Evolutionary conservation across 37 sponge, comb jelly and placozoan genomes (phyloP).

Genomic region (Chondrilla cf. caribensis): DNA sequence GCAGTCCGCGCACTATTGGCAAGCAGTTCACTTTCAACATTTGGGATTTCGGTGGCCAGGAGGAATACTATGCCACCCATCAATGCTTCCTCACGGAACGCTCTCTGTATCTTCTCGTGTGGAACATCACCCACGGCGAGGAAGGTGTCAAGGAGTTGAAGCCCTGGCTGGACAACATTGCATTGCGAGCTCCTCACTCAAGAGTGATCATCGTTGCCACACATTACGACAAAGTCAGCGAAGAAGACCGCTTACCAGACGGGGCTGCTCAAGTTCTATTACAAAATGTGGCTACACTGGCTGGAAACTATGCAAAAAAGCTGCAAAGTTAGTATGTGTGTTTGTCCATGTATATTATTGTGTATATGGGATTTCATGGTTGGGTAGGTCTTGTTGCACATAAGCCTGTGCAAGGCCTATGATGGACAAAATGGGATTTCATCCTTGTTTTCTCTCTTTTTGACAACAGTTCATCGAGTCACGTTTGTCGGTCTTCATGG

Average conservation of each 20-base stretch:
- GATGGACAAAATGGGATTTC: too few relatives aligned
- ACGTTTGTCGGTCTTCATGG: conserved; percentile 57
- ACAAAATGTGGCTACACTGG: conserved; percentile 40
- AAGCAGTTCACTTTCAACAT: conserved; percentile 75
- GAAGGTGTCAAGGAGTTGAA: conserved; percentile 78
- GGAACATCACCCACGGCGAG: conserved; percentile 70
- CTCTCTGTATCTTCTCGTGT: conserved; percentile 88
- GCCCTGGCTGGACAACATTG: conserved; percentile 91
- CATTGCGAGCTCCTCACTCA: conserved; percentile 76
- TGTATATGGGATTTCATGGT: too few relatives aligned
- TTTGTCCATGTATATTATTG: not conserved
- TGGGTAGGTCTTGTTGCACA: too few relatives aligned
- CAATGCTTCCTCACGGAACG: conserved; percentile 93
- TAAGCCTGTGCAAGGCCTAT: too few relatives aligned
- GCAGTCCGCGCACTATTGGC: conserved; percentile 41
- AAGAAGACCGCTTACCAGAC: conserved; percentile 30
- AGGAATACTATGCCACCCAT: conserved; percentile 96
- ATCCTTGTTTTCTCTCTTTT: not conserved
- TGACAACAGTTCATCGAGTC: conserved; percentile 12
- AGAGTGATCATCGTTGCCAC: conserved; percentile 86
- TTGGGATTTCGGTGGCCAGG: conserved; percentile 97
- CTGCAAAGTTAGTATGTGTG: conserved; percentile 50
- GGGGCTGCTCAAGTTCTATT: conserved; percentile 37
- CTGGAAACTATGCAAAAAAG: conserved; percentile 29
- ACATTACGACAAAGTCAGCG: conserved; percentile 71